Evolutionary conservation across 2,888 invertebrate genomes (phyloP).

Genomic region (Drosophila diplacantha): DNA sequence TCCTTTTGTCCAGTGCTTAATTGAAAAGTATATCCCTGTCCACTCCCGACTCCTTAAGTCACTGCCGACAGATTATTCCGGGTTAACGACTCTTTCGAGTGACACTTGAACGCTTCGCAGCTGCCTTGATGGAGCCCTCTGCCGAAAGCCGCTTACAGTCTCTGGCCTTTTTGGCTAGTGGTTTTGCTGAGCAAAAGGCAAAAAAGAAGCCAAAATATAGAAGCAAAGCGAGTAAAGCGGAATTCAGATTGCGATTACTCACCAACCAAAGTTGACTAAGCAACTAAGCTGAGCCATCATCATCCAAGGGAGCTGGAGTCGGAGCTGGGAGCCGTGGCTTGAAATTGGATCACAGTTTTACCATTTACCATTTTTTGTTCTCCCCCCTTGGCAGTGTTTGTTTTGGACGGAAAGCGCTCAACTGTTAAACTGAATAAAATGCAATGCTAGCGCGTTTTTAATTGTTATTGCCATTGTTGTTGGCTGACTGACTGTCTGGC

Average conservation of each 20-base stretch:
- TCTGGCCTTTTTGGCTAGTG: slow-evolving; percentile 28
- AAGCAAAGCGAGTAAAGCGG: slow-evolving; percentile 22
- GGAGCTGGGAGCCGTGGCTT: slow-evolving; percentile 15
- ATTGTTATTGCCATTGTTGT: slow-evolving; percentile 38
- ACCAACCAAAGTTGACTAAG: slow-evolving; percentile 53
- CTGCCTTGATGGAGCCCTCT: slow-evolving; percentile 12
- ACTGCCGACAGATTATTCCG: slow-evolving; percentile 41
- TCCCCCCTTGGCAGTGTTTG: slow-evolving; percentile 20
- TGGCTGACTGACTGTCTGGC: slow-evolving; percentile 6
- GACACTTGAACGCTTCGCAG: slow-evolving; percentile 42
- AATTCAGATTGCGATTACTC: slow-evolving; percentile 57
- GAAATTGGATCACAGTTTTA: slow-evolving; percentile 39
- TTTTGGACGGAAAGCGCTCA: slow-evolving; percentile 45
- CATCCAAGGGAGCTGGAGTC: slow-evolving; percentile 12
- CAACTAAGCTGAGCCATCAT: slow-evolving; percentile 45
- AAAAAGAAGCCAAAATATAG: slow-evolving; percentile 12
- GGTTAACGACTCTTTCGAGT: slow-evolving; percentile 41
- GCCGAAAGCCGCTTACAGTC: slow-evolving; percentile 43
- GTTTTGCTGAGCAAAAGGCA: slow-evolving; percentile 17
- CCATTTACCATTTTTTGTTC: slow-evolving; percentile 10
- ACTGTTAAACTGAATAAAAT: slow-evolving; percentile 53
- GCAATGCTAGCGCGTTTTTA: slow-evolving; percentile 50
- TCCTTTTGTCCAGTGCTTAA: slow-evolving; percentile 30
- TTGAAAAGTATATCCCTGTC: slow-evolving; percentile 18
- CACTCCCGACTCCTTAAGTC: slow-evolving; percentile 28